Percentiles rank a stretch among this genome's conserved stretches.
Conservation (phyloP, 2,113 vertebrate genomes). For the Shinisaurus crocodilurus region DNA sequence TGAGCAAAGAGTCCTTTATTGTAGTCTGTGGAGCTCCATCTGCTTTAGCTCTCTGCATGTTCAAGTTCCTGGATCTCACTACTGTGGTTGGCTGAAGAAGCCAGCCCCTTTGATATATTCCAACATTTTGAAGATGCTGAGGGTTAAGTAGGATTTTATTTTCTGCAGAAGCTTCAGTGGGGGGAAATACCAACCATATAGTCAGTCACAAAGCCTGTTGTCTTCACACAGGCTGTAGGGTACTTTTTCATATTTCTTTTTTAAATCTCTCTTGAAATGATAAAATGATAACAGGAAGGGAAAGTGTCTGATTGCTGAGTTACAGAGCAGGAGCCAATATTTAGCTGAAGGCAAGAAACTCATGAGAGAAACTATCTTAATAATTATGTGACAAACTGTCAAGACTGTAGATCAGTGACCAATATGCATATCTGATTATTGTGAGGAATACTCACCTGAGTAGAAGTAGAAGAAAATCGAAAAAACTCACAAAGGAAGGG, state of each 20-base stretch:
- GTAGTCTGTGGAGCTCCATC: background rate
- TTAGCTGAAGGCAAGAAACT: slow-evolving; percentile 64
- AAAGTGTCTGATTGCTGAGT: slow-evolving; percentile 52
- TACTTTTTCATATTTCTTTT: slow-evolving; percentile 9
- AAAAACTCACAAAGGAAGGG: slow-evolving; percentile 27
- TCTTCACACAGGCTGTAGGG: slow-evolving; percentile 35
- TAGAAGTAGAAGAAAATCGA: slow-evolving; percentile 11
- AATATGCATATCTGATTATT: slow-evolving; percentile 35
- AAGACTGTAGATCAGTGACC: slow-evolving; percentile 51
- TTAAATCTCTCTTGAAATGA: slow-evolving; percentile 15
- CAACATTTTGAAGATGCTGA: background rate
- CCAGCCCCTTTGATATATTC: background rate
- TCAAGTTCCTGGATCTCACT: background rate
- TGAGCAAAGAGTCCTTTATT: background rate
- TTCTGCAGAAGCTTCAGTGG: background rate
- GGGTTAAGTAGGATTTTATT: background rate
- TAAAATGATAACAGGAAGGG: slow-evolving; percentile 17
- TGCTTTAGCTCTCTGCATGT: background rate
- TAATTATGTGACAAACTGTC: slow-evolving; percentile 67
- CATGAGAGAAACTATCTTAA: slow-evolving; percentile 37
- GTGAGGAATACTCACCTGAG: slow-evolving; percentile 35
- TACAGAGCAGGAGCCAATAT: slow-evolving; percentile 44
- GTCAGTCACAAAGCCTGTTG: background rate
- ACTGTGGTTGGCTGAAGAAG: background rate
- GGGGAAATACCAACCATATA: background rate